Percentiles rank a stretch among this genome's conserved stretches.
Evolutionary conservation across 1,140 invertebrate genomes (phyloP).

Genomic region (Mamestra configurata): DNA sequence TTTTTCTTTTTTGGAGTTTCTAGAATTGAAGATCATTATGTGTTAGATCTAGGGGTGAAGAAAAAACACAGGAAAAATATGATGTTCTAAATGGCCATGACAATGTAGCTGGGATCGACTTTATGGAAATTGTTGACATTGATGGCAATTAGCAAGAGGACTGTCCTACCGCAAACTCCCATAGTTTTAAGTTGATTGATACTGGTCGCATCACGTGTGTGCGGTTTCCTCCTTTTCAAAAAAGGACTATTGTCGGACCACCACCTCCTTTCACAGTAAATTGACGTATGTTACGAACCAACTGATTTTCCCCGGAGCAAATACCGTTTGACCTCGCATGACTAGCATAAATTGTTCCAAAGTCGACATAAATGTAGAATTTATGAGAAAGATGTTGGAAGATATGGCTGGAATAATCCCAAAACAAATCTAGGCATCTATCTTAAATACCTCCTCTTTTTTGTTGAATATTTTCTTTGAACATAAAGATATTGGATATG

Average conservation of each 20-base stretch:
- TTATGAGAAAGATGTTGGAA: background rate
- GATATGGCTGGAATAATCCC: constrained; percentile 4
- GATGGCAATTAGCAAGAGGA: background rate
- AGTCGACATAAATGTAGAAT: background rate
- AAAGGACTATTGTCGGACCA: background rate
- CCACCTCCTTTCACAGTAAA: background rate
- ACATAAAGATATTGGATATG: constrained; percentile 16
- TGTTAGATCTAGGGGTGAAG: background rate
- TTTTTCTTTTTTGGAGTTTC: background rate
- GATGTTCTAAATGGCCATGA: background rate
- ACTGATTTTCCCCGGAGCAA: background rate
- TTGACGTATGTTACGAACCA: background rate
- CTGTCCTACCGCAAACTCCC: background rate
- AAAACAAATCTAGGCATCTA: constrained; percentile 9
- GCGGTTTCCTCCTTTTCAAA: background rate
- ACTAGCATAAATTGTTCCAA: background rate
- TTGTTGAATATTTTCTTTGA: background rate
- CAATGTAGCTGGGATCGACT: background rate
- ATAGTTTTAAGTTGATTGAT: background rate
- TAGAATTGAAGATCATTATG: constrained; percentile 5
- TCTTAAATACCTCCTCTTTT: background rate
- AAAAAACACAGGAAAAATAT: background rate
- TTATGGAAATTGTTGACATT: background rate
- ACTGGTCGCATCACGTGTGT: background rate
- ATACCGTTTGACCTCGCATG: background rate